These are phyloP conservation scores for Anodontia alba DNA, from an alignment of 2,888 invertebrate genomes.

Conservation along the genomic window DNA sequence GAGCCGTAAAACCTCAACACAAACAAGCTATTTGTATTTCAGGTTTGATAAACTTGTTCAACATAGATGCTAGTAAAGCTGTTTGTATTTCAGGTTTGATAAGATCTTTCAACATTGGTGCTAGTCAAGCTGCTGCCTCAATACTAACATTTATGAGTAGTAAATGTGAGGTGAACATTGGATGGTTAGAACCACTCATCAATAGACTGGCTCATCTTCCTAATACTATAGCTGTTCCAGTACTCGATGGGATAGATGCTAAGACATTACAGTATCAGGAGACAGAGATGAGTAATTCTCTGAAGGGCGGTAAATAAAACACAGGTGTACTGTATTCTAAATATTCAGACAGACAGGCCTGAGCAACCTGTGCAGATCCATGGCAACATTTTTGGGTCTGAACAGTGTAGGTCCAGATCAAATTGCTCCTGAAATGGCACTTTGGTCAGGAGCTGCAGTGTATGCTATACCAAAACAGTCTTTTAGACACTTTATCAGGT, in stretches of 20 bases:
- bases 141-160: conserved; percentile 74
- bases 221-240: conserved; percentile 84
- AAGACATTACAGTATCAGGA: conserved; percentile 84
- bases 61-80: conserved; percentile 81
- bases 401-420: no score
- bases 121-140: conserved; percentile 80
- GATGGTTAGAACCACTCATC: conserved; percentile 85
- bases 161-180: conserved; percentile 74
- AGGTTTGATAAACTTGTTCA: conserved; percentile 69
- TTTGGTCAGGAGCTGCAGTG: background rate
- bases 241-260: conserved; percentile 86
- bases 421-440: no score
- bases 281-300: conserved; percentile 71
- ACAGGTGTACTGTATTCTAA: no score
- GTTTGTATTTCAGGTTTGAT: conserved; percentile 64
- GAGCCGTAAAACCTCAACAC: no score
- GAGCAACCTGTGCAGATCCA: background rate
- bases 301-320: conserved; percentile 85
- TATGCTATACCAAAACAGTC: no score
- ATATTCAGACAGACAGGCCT: no score
- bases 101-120: conserved; percentile 63
- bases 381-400: background rate
- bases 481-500: no score
- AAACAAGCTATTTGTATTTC: background rate
- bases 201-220: conserved; percentile 75